Percentiles rank a stretch among this genome's conserved stretches.
Conservation (phyloP, 2,113 vertebrate species). For the Otolemur garnettii region DNA sequence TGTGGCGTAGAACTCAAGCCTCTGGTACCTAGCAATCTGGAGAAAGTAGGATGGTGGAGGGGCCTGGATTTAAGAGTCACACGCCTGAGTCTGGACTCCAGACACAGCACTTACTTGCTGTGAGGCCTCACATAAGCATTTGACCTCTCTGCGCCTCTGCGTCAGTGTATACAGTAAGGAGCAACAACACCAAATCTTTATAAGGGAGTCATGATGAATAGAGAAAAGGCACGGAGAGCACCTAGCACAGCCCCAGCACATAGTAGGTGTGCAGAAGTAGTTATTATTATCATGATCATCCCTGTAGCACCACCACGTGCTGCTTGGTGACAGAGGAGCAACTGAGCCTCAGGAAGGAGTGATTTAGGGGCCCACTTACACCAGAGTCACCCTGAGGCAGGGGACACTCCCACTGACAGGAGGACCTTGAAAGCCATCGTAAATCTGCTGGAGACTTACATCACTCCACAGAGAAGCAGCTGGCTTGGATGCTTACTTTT, state of each 20-base stretch:
- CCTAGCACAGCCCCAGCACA: rapidly evolving
- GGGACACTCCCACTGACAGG: not conserved
- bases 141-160: not conserved
- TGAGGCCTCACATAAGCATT: not conserved
- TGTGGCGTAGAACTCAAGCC: not conserved
- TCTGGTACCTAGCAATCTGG: not conserved
- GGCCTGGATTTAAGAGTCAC: not conserved
- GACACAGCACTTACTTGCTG: not conserved
- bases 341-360: not conserved
- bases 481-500: not conserved
- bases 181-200: rapidly evolving
- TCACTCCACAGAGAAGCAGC: not conserved
- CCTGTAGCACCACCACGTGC: not conserved
- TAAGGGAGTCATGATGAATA: not conserved
- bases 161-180: not conserved
- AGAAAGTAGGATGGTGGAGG: not conserved
- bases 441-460: not conserved
- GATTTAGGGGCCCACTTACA: not conserved
- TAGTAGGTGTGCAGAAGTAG: not conserved
- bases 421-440: rapidly evolving
- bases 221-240: not conserved
- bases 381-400: not conserved
- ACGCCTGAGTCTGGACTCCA: not conserved
- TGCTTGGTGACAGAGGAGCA: not conserved
- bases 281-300: rapidly evolving